phyloP scores from a whole-genome alignment of 2,888 invertebrate genomes.

The Lithodes maja region DNA sequence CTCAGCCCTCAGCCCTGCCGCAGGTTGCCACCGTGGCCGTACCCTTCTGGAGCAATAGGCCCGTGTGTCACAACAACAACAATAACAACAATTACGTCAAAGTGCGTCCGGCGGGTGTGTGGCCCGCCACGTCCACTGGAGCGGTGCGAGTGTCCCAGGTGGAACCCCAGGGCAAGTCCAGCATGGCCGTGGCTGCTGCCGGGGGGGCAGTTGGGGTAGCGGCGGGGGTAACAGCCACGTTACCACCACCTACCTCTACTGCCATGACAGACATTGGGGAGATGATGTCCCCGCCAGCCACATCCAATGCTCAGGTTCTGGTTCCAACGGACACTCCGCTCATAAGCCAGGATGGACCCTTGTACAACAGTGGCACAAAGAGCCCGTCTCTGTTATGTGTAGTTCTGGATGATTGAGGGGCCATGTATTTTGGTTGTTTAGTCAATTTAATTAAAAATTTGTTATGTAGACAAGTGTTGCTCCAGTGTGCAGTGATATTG shows the following conservation, averaged over 20 bases:
- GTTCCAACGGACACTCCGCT: constrained; percentile 57
- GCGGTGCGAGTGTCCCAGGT: constrained; percentile 55
- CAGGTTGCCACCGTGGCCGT: constrained; percentile 66
- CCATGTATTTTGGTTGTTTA: constrained; percentile 57
- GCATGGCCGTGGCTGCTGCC: constrained; percentile 40
- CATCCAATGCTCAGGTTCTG: constrained; percentile 65
- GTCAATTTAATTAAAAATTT: constrained; percentile 50
- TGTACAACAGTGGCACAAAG: constrained; percentile 67
- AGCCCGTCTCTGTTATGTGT: constrained; percentile 67
- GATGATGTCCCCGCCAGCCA: constrained; percentile 55
- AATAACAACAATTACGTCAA: constrained; percentile 60
- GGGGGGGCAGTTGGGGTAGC: constrained; percentile 45
- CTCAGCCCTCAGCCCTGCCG: constrained; percentile 57
- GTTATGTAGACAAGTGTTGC: constrained; percentile 59
- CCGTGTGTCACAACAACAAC: constrained; percentile 63
- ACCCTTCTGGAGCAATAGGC: constrained; percentile 67
- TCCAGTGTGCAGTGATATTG: constrained; percentile 66
- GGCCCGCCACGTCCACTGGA: constrained; percentile 56
- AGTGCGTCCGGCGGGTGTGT: constrained; percentile 57
- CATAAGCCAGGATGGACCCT: constrained; percentile 53
- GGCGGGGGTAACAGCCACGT: background rate
- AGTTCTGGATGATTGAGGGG: constrained; percentile 66
- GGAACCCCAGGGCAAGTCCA: constrained; percentile 48
- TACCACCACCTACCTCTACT: too few relatives aligned
- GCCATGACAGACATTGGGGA: constrained; percentile 54